Percentiles rank a stretch among this genome's conserved stretches.
These are phyloP conservation scores for Nasonia longicornis DNA, from an alignment of 1,140 invertebrate species.

Conservation along the genomic window DNA sequence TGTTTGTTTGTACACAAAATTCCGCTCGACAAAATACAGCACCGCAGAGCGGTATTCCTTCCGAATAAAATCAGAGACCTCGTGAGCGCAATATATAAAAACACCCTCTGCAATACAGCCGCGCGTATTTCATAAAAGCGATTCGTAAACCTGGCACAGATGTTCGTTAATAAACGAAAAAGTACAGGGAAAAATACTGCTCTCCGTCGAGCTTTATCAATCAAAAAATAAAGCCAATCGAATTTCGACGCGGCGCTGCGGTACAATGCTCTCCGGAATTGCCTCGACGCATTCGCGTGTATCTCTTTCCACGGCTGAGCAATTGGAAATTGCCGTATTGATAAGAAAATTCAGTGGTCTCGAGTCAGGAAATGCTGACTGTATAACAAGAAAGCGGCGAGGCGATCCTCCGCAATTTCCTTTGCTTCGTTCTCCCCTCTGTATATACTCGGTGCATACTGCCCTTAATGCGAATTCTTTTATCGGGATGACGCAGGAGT, in stretches of 20 bases:
- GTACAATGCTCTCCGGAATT: not conserved
- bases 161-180: no score
- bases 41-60: no score
- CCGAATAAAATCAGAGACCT: no score
- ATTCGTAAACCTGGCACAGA: no score
- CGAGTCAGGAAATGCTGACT: slow-evolving; percentile 14
- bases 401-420: slow-evolving; percentile 10
- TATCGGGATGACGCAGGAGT: not conserved
- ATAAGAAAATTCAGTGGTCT: slow-evolving; percentile 22
- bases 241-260: not conserved
- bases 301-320: not conserved
- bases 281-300: no score
- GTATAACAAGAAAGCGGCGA: slow-evolving; percentile 5
- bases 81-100: no score
- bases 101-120: no score
- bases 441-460: not conserved
- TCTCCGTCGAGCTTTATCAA: not conserved
- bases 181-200: no score
- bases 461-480: not conserved
- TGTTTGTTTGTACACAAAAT: no score
- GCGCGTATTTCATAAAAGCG: no score
- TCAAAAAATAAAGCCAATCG: not conserved
- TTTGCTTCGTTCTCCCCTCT: not conserved
- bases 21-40: no score
- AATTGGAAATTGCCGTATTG: slow-evolving; percentile 20